Evolutionary conservation across 2,888 invertebrate genomes (phyloP), one percentile per base, ranked within the genome.

Genomic region (Sphaerolaimus hirsutus): DNA sequence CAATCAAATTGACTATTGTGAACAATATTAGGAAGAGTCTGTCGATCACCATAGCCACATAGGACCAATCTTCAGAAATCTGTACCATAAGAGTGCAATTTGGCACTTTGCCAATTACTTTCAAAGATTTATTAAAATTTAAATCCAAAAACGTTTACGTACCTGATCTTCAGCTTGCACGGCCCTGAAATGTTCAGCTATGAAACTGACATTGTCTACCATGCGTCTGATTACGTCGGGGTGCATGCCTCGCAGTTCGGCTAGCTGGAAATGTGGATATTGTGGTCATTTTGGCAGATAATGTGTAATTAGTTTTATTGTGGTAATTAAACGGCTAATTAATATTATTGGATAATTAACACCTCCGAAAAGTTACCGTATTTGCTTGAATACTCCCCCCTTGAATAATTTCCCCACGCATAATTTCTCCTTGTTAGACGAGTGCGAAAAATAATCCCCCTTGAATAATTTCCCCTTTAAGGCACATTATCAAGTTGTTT

Each of bases 151-250:
- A 10, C 12, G n/a, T 14, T 5, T 17, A 43, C 44, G 12, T 24
- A 55, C 58, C 50, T 61, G 57, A 42, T 57, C 58, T 45, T 57
- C 55, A 46, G 57, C 59, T 35, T 60, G 55, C 49, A 53, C 48
- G 23, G 58, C 55, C 37, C 54, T 46, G 46, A 58, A 61, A 44
- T 61, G 57, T 25, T 61, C 58, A 2, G 60, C 53, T 43, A 61
- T 61, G 48, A 61, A 61, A 24, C 53, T 54, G 4, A 61, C 54
- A 47, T 61, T 61, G 49, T 59, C 58, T 43, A 61, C 55, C 61
- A 61, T 61, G n/a, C 59, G 49, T 41, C 59, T 12, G 22, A 61
- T 55, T 22, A 61, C 46, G 46, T 60, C 60, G 7, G 60, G 58
- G 46, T 59, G 59, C 57, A 61, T 58, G 41, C 61, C 61, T 23